Conservation (phyloP, 2,888 invertebrate species). For the Thecocarcelia acutangulata region DNA sequence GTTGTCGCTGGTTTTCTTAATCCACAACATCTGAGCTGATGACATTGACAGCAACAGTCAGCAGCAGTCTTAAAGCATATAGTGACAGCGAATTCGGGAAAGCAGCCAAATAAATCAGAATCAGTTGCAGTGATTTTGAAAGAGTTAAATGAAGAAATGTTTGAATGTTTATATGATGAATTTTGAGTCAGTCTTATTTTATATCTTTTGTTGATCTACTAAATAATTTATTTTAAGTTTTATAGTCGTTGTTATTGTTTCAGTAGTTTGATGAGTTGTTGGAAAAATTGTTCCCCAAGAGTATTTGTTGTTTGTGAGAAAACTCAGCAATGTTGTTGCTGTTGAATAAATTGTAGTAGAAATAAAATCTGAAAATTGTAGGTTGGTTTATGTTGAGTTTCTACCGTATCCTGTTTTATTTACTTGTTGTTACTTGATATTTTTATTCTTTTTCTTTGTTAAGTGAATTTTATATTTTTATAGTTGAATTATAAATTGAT, state of each 20-base stretch:
- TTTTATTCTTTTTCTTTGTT: slow-evolving; percentile 16
- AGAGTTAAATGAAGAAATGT: slow-evolving; percentile 3
- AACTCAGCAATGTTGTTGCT: slow-evolving; percentile 7
- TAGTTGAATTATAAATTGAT: slow-evolving; percentile 52
- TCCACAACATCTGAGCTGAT: slow-evolving; percentile 25
- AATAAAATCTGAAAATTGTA: slow-evolving; percentile 1
- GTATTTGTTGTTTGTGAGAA: slow-evolving; percentile 10
- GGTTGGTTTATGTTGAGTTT: slow-evolving; percentile 24
- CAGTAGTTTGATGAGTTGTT: slow-evolving; percentile 32
- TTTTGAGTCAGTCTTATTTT: slow-evolving; percentile 53
- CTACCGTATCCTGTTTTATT: not conserved
- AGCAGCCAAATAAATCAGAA: too few species aligned
- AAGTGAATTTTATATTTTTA: slow-evolving; percentile 37
- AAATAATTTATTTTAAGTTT: slow-evolving; percentile 10
- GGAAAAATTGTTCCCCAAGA: slow-evolving; percentile 47
- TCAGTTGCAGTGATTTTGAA: not conserved
- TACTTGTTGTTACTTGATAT: slow-evolving; percentile 11
- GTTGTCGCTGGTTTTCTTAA: slow-evolving; percentile 33
- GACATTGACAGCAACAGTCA: too few species aligned
- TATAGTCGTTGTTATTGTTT: slow-evolving; percentile 63
- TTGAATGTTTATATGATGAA: slow-evolving; percentile 13
- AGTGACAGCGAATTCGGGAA: slow-evolving; percentile 5
- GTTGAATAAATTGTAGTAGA: slow-evolving; percentile 1
- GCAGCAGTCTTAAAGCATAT: too few species aligned
- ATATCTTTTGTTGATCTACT: slow-evolving; percentile 9